These are phyloP conservation scores for Erythrolamprus reginae DNA, from an alignment of 2,113 vertebrate species.

Conservation along the genomic window DNA sequence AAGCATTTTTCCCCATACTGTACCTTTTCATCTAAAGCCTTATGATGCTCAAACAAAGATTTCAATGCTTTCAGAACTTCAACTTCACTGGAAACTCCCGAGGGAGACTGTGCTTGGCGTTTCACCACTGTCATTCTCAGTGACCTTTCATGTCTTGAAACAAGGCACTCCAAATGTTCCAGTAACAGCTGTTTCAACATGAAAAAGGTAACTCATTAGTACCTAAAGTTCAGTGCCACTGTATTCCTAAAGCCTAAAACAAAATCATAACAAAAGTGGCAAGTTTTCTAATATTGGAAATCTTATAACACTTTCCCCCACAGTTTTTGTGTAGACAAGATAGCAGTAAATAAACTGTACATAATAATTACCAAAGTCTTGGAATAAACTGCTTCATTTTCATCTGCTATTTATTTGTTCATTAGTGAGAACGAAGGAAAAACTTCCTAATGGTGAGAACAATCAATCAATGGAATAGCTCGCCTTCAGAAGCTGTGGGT, in stretches of 20 bases:
- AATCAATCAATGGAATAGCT: too few relatives aligned
- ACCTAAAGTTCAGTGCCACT: not conserved
- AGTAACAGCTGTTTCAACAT: conserved; percentile 81
- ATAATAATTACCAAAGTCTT: not conserved
- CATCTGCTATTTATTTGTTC: not conserved
- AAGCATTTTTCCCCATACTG: conserved; percentile 40
- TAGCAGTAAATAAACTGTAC: not conserved
- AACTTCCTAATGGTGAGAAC: too few relatives aligned
- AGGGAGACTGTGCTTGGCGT: conserved; percentile 96
- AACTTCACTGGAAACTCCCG: conserved; percentile 96
- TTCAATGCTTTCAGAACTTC: conserved; percentile 99
- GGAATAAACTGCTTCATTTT: not conserved
- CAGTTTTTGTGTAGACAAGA: not conserved
- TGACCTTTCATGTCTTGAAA: conserved; percentile 95
- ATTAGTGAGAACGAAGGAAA: not conserved
- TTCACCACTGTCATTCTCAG: conserved; percentile 98
- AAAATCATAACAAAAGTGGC: conserved; percentile 20
- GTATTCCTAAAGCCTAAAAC: not conserved
- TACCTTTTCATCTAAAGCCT: conserved; percentile 98
- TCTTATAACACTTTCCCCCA: not conserved
- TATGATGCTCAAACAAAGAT: conserved; percentile 98
- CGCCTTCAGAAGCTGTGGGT: too few relatives aligned
- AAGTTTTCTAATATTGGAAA: not conserved
- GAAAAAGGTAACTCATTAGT: conserved; percentile 12
- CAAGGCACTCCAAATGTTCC: conserved; percentile 98